Percentiles rank a stretch among this genome's conserved stretches.
These are phyloP conservation scores for Megalurothrips usitatus DNA, from an alignment of 2,888 invertebrate genomes.

Conservation along the genomic window DNA sequence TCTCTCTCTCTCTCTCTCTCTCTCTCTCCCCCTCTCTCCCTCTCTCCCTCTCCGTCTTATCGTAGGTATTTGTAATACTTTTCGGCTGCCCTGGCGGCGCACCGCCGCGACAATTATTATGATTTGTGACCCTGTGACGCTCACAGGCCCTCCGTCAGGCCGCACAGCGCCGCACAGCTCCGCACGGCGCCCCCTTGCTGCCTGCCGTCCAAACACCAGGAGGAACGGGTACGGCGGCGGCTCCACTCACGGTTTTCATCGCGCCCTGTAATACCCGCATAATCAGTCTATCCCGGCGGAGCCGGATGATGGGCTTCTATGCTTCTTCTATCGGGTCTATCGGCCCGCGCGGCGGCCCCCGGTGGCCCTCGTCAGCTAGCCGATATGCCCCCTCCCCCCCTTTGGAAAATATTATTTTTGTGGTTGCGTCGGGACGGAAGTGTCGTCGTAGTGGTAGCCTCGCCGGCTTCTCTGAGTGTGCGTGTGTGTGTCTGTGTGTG, in stretches of 20 bases:
- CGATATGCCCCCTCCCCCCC: too few species aligned
- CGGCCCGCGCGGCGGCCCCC: too few species aligned
- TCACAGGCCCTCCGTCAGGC: neutral
- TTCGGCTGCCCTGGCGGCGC: too few species aligned
- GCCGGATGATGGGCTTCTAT: too few species aligned
- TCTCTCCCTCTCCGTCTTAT: neutral
- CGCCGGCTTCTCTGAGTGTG: neutral
- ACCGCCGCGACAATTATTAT: neutral
- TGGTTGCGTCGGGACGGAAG: slow-evolving; percentile 12
- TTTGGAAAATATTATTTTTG: slow-evolving; percentile 19
- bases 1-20: neutral
- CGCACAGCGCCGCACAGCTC: neutral
- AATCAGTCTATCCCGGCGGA: too few species aligned
- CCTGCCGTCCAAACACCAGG: too few species aligned
- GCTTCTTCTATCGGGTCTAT: too few species aligned
- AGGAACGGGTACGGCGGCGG: neutral
- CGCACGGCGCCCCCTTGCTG: too few species aligned
- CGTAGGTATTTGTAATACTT: neutral
- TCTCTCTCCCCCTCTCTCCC: neutral
- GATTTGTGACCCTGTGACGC: neutral
- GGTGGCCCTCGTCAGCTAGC: too few species aligned
- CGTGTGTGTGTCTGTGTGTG: neutral
- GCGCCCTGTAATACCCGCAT: neutral
- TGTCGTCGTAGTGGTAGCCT: neutral
- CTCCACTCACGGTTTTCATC: neutral